phyloP scores from a whole-genome alignment of 2,113 vertebrate species.

The Sceloporus undulatus region DNA sequence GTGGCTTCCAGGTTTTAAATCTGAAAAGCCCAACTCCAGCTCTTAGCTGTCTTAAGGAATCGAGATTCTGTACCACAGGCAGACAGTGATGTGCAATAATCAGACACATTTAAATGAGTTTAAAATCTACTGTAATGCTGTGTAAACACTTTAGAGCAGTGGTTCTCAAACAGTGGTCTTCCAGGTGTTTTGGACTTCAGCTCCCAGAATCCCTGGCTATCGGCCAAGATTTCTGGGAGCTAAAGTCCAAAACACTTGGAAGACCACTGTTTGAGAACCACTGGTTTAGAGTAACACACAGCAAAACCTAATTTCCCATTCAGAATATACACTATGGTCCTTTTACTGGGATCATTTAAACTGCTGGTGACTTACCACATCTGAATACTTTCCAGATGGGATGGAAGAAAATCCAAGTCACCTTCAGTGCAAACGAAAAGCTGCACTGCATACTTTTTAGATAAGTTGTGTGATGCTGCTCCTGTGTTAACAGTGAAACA shows the following conservation, averaged over 20 bases:
- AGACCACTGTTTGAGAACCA: too few species aligned
- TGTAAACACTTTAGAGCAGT: too few species aligned
- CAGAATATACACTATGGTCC: too few species aligned
- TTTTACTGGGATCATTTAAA: not conserved
- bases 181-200: too few species aligned
- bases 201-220: not conserved
- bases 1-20: not conserved
- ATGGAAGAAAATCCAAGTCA: not conserved
- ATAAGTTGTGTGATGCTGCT: not conserved
- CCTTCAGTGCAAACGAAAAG: not conserved
- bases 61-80: not conserved
- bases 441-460: not conserved
- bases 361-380: too few species aligned
- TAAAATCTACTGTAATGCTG: too few species aligned
- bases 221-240: too few species aligned
- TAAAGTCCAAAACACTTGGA: too few species aligned
- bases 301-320: not conserved
- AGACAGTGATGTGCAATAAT: not conserved
- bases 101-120: not conserved
- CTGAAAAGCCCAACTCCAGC: not conserved
- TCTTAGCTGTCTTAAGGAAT: not conserved
- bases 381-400: not conserved
- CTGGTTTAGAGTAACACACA: not conserved
- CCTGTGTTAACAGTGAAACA: not conserved
- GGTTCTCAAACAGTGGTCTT: too few species aligned